Evolutionary conservation across 2,113 vertebrate genomes (phyloP).

Genomic region (Ceratotherium simum): DNA sequence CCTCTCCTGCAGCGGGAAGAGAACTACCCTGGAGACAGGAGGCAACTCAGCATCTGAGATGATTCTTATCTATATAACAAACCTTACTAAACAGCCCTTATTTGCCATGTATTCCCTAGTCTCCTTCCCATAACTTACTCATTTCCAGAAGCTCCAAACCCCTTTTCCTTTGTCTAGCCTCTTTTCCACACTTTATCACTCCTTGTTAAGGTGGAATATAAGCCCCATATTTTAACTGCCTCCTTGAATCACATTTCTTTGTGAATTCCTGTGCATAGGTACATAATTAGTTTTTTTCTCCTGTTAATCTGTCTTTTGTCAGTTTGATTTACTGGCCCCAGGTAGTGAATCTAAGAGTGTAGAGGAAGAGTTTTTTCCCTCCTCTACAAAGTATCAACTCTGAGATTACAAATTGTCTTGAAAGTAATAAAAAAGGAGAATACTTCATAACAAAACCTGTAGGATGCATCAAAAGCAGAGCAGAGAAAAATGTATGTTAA

Average conservation of each 20-base stretch:
- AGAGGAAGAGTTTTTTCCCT: background rate
- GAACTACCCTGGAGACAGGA: background rate
- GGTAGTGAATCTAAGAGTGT: background rate
- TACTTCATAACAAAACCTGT: background rate
- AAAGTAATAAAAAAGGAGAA: background rate
- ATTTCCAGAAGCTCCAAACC: background rate
- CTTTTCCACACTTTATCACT: background rate
- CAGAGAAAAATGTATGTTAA: background rate
- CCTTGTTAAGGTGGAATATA: background rate
- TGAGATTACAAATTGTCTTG: background rate
- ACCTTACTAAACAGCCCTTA: background rate
- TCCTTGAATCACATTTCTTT: background rate
- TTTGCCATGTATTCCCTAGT: background rate
- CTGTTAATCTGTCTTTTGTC: background rate
- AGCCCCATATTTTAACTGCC: background rate
- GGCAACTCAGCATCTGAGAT: background rate
- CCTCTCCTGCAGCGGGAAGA: background rate
- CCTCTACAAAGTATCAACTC: background rate
- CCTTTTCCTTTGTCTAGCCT: background rate
- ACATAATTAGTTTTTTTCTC: background rate
- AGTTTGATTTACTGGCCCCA: background rate
- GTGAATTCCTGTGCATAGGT: background rate
- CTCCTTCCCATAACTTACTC: background rate
- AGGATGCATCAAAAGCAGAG: background rate
- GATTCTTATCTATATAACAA: background rate